Percentiles rank a stretch among this genome's conserved stretches.
These are phyloP conservation scores for Venturia canescens DNA, from an alignment of 1,140 invertebrate genomes.

Conservation along the genomic window DNA sequence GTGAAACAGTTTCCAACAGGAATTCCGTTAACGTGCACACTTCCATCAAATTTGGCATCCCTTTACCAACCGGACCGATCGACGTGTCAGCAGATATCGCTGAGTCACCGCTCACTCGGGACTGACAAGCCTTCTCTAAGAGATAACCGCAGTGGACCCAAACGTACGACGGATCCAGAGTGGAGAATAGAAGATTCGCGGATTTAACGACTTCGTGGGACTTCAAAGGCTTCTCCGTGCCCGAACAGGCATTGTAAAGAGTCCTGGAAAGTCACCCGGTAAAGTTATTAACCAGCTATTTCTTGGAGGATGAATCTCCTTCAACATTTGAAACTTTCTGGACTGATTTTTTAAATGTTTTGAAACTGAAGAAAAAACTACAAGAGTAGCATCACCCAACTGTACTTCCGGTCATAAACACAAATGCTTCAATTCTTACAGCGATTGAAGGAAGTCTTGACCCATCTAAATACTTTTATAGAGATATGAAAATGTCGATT, in stretches of 20 bases:
- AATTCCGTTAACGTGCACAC: constrained; percentile 87
- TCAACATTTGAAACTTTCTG: too few relatives aligned
- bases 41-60: constrained; percentile 80
- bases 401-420: too few relatives aligned
- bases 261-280: constrained; percentile 68
- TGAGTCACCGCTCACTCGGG: constrained; percentile 60
- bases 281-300: too few relatives aligned
- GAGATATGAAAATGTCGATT: neutral
- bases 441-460: too few relatives aligned
- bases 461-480: too few relatives aligned
- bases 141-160: constrained; percentile 89
- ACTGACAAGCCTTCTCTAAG: constrained; percentile 82
- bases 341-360: neutral
- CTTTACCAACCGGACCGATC: constrained; percentile 79
- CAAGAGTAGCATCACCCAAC: too few relatives aligned
- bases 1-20: constrained; percentile 86
- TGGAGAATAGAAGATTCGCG: constrained; percentile 91
- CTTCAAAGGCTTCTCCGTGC: constrained; percentile 65
- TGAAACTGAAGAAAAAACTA: too few relatives aligned
- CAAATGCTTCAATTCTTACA: too few relatives aligned
- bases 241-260: constrained; percentile 76
- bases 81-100: constrained; percentile 53
- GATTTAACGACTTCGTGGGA: constrained; percentile 86
- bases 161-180: constrained; percentile 90
- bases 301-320: too few relatives aligned